These are phyloP conservation scores for Hetaerina titia DNA, from an alignment of 2,888 invertebrate genomes.

Conservation along the genomic window DNA sequence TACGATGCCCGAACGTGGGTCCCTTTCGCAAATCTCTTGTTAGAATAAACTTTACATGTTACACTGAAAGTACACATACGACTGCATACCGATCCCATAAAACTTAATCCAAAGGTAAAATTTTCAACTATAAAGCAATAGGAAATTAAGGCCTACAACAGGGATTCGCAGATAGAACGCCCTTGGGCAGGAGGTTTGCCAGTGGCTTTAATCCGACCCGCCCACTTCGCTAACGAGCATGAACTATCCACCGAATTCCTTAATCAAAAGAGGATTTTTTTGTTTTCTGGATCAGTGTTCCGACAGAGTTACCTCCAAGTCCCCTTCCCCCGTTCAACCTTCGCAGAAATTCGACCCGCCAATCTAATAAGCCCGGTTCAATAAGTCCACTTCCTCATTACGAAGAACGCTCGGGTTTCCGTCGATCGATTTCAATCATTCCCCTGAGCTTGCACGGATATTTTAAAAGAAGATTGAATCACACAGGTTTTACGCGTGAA, in stretches of 20 bases:
- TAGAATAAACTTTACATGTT: too few relatives aligned
- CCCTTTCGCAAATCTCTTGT: too few relatives aligned
- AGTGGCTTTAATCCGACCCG: neutral
- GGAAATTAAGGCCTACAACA: neutral
- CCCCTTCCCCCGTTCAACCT: neutral
- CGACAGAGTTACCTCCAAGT: neutral
- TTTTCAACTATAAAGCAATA: neutral
- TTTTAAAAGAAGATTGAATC: too few relatives aligned
- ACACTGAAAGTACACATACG: too few relatives aligned
- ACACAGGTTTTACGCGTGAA: too few relatives aligned
- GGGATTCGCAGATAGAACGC: neutral
- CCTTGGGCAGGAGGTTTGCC: neutral
- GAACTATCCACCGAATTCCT: neutral
- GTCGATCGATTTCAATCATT: too few relatives aligned
- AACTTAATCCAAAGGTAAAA: neutral
- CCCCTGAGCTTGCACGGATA: too few relatives aligned
- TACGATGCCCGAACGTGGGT: too few relatives aligned
- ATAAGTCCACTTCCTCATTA: too few relatives aligned
- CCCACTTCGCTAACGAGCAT: neutral
- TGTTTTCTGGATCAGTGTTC: neutral
- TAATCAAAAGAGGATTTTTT: slow-evolving; percentile 10
- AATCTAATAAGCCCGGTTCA: too few relatives aligned
- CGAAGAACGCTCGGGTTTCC: too few relatives aligned
- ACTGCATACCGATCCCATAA: neutral
- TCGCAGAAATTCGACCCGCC: neutral